Conservation (phyloP, 2,113 vertebrate species). For the Cephalopterus ornatus region DNA sequence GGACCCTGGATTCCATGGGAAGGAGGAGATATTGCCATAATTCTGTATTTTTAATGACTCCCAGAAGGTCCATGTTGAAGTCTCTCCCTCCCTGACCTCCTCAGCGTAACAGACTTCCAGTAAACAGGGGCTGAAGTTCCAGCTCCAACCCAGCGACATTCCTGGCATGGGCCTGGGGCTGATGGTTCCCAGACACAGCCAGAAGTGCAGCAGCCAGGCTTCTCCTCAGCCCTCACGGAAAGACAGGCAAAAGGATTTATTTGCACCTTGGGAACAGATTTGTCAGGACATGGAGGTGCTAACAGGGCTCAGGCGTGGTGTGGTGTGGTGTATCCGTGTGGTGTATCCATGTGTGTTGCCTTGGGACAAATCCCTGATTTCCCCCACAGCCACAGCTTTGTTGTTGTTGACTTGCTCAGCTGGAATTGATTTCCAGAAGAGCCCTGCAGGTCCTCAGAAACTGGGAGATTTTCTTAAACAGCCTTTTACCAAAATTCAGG, state of each 20-base stretch:
- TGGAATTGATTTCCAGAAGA: neutral
- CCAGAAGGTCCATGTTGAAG: neutral
- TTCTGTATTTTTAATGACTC: neutral
- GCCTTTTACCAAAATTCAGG: neutral
- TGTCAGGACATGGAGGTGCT: neutral
- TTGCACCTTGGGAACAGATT: neutral
- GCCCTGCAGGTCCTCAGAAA: neutral
- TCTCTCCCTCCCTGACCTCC: neutral
- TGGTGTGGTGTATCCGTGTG: neutral
- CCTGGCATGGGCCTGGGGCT: neutral
- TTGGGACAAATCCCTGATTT: neutral
- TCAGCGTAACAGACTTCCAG: neutral
- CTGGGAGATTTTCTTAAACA: neutral
- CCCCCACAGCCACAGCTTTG: rapidly evolving
- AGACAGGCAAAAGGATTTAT: neutral
- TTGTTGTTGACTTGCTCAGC: neutral
- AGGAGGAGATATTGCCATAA: neutral
- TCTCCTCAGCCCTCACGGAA: neutral
- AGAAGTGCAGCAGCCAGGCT: neutral
- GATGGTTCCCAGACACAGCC: neutral
- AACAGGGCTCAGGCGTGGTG: rapidly evolving
- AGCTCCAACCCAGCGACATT: neutral
- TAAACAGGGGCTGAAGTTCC: neutral
- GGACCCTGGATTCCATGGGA: neutral
- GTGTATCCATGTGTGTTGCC: neutral